phyloP scores from a whole-genome alignment of 2,113 vertebrate species.

The Carlito syrichta region DNA sequence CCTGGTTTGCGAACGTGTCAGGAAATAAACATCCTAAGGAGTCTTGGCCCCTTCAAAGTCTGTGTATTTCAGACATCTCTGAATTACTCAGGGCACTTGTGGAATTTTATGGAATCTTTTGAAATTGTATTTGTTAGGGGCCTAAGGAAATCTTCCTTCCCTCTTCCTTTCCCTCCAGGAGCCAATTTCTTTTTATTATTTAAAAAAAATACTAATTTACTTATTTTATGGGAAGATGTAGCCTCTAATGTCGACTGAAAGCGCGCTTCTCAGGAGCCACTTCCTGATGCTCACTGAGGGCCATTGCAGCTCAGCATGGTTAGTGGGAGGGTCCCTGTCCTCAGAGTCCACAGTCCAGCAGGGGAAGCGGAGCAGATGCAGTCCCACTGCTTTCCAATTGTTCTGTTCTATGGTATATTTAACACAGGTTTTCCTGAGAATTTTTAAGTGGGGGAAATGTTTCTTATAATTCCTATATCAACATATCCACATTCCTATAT shows the following conservation, averaged over 20 bases:
- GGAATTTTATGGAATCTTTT: neutral
- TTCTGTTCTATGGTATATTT: neutral
- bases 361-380: neutral
- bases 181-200: too few species aligned
- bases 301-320: rapidly evolving
- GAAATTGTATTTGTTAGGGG: neutral
- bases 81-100: neutral
- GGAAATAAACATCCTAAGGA: neutral
- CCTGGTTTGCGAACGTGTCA: too few species aligned
- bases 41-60: neutral
- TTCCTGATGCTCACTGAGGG: neutral
- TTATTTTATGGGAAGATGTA: too few species aligned
- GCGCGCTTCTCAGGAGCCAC: neutral
- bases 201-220: too few species aligned
- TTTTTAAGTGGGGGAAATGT: neutral
- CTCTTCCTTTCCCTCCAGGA: neutral
- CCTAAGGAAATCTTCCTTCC: neutral
- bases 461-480: neutral
- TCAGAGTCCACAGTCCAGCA: too few species aligned
- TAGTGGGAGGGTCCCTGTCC: neutral
- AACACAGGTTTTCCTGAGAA: neutral
- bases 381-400: neutral
- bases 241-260: too few species aligned
- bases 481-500: neutral
- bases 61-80: neutral